These are phyloP conservation scores for Agrotis ipsilon DNA, from an alignment of 2,888 invertebrate species.

Conservation along the genomic window DNA sequence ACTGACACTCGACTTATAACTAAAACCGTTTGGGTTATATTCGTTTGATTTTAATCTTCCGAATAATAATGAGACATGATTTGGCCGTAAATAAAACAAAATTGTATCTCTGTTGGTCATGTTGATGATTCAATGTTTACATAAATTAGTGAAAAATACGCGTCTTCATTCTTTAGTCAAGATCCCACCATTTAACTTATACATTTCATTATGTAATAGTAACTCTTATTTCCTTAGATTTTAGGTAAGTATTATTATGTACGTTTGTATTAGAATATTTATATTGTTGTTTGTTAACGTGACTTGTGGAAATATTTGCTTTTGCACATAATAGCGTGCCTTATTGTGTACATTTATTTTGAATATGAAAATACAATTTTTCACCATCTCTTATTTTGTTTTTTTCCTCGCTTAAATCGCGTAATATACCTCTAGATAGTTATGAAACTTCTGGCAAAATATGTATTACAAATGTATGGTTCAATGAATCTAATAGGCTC, in stretches of 20 bases:
- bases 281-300: conserved; percentile 29
- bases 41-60: neutral
- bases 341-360: conserved; percentile 1
- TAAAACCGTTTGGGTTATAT: neutral
- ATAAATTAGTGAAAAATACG: conserved; percentile 28
- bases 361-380: conserved; percentile 29
- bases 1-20: conserved; percentile 21
- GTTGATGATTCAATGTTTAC: conserved; percentile 25
- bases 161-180: conserved; percentile 44
- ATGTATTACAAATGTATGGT: too few relatives aligned
- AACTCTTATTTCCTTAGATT: conserved; percentile 30
- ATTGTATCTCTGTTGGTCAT: conserved; percentile 20
- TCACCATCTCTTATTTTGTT: conserved; percentile 13
- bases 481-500: too few relatives aligned
- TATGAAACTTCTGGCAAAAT: too few relatives aligned
- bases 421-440: too few relatives aligned
- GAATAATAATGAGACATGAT: conserved; percentile 19
- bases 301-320: conserved; percentile 8
- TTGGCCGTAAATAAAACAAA: conserved; percentile 14
- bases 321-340: conserved; percentile 16
- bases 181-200: conserved; percentile 59
- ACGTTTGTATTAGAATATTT: conserved; percentile 6
- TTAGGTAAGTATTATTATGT: conserved; percentile 9
- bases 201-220: conserved; percentile 30
- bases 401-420: neutral